phyloP scores from a whole-genome alignment of 1,140 invertebrate genomes.

The Sycophaga agraensis region DNA sequence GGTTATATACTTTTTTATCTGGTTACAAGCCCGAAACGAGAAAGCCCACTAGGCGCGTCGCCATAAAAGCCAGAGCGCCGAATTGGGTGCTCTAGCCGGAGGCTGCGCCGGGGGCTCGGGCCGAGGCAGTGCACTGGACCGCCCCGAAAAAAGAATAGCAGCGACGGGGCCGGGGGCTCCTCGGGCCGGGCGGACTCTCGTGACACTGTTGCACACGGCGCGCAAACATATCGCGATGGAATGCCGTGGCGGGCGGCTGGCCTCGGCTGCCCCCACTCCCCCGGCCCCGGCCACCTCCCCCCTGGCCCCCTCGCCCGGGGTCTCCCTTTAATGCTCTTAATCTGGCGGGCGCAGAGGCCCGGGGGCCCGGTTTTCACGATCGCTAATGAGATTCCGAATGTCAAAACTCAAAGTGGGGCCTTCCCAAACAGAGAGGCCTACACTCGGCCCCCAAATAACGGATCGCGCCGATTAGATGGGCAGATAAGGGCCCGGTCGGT shows the following conservation, averaged over 20 bases:
- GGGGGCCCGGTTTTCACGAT: constrained; percentile 45
- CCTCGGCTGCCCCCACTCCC: no score
- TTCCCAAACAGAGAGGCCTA: constrained; percentile 34
- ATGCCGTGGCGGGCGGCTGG: no score
- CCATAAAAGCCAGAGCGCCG: no score
- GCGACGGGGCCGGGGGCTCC: no score
- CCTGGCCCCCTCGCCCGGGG: neutral
- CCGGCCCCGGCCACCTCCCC: neutral
- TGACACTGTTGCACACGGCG: constrained; percentile 2
- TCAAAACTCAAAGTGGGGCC: constrained; percentile 52
- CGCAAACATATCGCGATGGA: constrained; percentile 4
- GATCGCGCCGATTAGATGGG: constrained; percentile 53
- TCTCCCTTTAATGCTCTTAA: constrained; percentile 32
- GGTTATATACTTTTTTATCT: no score
- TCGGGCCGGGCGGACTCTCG: neutral
- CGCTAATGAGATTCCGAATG: constrained; percentile 57
- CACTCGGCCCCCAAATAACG: constrained; percentile 50
- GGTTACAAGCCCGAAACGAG: no score
- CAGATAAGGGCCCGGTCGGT: constrained; percentile 36
- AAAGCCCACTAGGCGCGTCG: no score
- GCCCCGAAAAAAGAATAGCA: no score
- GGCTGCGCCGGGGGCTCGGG: no score
- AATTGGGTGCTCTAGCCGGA: no score
- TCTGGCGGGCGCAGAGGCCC: constrained; percentile 30
- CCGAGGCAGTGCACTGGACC: no score